phyloP scores from a whole-genome alignment of 1,140 invertebrate species.

The Gyrodactylus salaris region DNA sequence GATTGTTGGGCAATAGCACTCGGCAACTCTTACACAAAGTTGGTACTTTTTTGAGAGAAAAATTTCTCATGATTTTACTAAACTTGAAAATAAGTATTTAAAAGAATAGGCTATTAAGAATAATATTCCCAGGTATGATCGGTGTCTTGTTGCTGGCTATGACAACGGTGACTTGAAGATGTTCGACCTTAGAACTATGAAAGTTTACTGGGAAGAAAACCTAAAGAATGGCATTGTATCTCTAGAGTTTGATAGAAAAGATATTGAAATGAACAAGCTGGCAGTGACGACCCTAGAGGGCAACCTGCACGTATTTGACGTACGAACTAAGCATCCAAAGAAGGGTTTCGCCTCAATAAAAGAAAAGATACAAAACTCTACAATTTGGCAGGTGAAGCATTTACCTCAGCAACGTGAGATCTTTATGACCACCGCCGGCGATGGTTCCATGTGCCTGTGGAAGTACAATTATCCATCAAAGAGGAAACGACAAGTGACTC shows the following conservation, averaged over 20 bases:
- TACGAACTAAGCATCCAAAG: conserved; percentile 45
- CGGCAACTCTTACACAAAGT: conserved; percentile 13
- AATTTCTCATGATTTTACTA: background rate
- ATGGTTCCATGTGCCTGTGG: conserved; percentile 52
- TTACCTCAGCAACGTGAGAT: conserved; percentile 67
- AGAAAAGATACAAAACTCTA: conserved; percentile 45
- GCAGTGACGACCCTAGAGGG: conserved; percentile 63
- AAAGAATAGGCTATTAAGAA: background rate
- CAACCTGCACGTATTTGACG: conserved; percentile 54
- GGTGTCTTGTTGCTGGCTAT: conserved; percentile 53
- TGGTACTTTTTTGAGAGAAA: too few relatives aligned
- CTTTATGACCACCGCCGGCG: conserved; percentile 57
- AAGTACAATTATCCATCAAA: conserved; percentile 31
- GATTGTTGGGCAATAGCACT: conserved; percentile 21
- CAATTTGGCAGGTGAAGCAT: conserved; percentile 49
- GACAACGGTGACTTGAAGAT: conserved; percentile 84
- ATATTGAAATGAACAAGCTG: conserved; percentile 75
- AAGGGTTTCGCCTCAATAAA: conserved; percentile 44
- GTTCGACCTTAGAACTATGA: conserved; percentile 55
- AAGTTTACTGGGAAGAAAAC: conserved; percentile 53
- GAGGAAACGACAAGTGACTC: conserved; percentile 43
- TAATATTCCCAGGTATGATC: too few relatives aligned
- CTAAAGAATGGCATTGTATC: conserved; percentile 61
- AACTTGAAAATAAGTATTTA: background rate
- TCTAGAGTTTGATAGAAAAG: conserved; percentile 60